Percentiles rank a stretch among this genome's conserved stretches.
Conservation (phyloP, 2,113 vertebrate species). For the Nyctereutes procyonoides region DNA sequence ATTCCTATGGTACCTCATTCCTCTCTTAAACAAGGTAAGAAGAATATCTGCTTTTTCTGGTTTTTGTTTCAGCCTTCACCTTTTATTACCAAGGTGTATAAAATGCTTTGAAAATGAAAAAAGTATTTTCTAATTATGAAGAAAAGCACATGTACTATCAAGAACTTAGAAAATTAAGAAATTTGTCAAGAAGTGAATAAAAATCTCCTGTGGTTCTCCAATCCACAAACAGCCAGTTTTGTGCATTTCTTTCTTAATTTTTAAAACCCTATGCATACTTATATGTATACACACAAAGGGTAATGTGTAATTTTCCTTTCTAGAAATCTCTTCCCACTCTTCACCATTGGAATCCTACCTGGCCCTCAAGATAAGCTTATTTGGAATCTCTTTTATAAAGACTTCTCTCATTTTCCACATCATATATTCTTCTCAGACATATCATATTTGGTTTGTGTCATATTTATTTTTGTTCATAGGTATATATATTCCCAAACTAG, state of each 20-base stretch:
- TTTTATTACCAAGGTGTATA: neutral
- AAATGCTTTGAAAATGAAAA: neutral
- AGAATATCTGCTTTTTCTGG: neutral
- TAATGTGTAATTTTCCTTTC: neutral
- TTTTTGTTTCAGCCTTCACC: neutral
- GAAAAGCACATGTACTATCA: neutral
- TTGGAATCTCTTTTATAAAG: neutral
- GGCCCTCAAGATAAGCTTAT: neutral
- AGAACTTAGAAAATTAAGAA: neutral
- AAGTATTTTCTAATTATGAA: neutral
- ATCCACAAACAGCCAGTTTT: neutral
- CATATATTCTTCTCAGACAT: neutral
- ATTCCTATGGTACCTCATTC: fast-evolving
- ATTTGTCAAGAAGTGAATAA: neutral
- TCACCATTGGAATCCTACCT: neutral
- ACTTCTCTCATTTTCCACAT: neutral
- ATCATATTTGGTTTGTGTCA: neutral
- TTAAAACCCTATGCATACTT: neutral
- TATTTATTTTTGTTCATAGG: neutral
- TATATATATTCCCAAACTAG: neutral
- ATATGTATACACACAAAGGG: neutral
- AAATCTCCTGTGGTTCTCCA: neutral
- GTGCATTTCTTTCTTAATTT: neutral
- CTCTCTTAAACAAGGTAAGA: neutral
- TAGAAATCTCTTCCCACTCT: neutral